Evolutionary conservation across 2,797 vertebrate genomes (phyloP).

Genomic region (Micrastur ruficollis): DNA sequence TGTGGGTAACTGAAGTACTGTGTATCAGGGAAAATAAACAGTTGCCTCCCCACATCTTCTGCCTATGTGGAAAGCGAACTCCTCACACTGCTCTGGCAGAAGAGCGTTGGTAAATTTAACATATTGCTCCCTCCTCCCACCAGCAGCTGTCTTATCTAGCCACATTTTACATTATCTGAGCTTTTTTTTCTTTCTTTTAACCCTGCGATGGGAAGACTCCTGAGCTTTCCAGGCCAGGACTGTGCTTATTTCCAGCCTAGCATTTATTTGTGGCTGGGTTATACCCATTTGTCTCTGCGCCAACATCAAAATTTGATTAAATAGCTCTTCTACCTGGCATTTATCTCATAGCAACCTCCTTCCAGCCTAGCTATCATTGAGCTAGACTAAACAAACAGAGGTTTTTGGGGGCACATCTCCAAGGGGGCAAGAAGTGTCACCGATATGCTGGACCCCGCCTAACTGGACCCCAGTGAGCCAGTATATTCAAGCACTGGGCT

Average conservation of each 20-base stretch:
- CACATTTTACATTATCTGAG: background rate
- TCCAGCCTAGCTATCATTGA: background rate
- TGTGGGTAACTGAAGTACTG: background rate
- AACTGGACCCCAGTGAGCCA: background rate
- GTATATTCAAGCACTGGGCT: background rate
- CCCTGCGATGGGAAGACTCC: background rate
- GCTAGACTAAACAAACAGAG: background rate
- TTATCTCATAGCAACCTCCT: constrained; percentile 13
- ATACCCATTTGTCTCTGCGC: background rate
- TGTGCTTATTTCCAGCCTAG: background rate
- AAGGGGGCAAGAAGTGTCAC: background rate
- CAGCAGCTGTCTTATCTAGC: background rate
- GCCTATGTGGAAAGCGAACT: background rate
- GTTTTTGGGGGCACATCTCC: background rate
- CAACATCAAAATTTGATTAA: constrained; percentile 16
- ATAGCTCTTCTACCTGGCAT: constrained; percentile 23
- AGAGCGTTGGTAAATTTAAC: background rate
- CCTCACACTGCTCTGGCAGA: background rate
- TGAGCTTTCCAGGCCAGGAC: background rate
- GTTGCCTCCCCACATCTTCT: background rate
- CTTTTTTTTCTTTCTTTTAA: background rate
- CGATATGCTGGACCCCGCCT: fast-evolving
- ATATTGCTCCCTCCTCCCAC: background rate
- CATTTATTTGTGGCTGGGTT: background rate
- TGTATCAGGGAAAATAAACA: background rate